phyloP scores from a whole-genome alignment of 2,113 vertebrate species.

The Engystomops pustulosus region DNA sequence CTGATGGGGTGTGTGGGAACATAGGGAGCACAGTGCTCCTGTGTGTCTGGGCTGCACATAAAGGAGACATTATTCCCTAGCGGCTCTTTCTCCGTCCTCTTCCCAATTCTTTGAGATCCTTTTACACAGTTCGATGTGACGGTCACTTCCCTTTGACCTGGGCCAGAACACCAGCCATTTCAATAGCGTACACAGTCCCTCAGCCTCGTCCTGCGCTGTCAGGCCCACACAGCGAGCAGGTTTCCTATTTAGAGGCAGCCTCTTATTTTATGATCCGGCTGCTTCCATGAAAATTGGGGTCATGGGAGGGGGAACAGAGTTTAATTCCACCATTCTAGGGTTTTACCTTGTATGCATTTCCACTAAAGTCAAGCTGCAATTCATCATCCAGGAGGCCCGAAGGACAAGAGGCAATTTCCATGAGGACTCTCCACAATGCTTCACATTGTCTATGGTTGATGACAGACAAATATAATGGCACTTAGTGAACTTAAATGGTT shows the following conservation, averaged over 20 bases:
- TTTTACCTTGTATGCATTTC: background rate
- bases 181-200: constrained; percentile 14
- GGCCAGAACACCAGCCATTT: constrained; percentile 6
- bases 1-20: constrained; percentile 27
- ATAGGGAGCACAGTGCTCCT: constrained; percentile 46
- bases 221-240: constrained; percentile 31
- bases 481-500: no score
- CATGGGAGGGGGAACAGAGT: background rate
- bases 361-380: background rate
- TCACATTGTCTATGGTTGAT: no score
- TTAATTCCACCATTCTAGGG: background rate
- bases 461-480: no score
- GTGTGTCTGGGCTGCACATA: constrained; percentile 40
- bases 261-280: constrained; percentile 7
- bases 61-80: constrained; percentile 47
- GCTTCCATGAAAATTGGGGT: background rate
- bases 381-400: background rate
- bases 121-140: constrained; percentile 45
- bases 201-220: background rate
- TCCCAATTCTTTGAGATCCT: constrained; percentile 43
- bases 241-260: background rate
- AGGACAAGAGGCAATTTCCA: background rate
- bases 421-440: no score
- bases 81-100: constrained; percentile 26
- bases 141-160: constrained; percentile 38